These are phyloP conservation scores for Zoroaster sp. DNA, from an alignment of 53 echinoderm and acorn worm genomes.

Conservation along the genomic window DNA sequence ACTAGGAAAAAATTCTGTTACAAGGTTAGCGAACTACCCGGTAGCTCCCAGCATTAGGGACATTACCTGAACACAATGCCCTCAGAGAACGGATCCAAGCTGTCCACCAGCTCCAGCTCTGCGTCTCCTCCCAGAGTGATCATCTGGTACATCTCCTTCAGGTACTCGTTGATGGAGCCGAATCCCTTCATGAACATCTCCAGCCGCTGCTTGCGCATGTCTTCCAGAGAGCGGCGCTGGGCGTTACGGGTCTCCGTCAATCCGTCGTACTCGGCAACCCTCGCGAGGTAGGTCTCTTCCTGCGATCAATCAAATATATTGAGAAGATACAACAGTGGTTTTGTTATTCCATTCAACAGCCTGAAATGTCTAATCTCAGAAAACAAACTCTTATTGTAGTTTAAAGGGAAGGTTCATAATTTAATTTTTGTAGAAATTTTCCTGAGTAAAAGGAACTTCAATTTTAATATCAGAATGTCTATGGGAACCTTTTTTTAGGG, in stretches of 20 bases:
- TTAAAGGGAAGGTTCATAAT: no score
- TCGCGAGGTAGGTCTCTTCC: slow-evolving; percentile 91
- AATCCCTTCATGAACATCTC: slow-evolving; percentile 99
- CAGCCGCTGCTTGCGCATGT: slow-evolving; percentile 91
- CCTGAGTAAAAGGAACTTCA: no score
- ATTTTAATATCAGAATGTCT: no score
- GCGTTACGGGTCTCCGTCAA: slow-evolving; percentile 86
- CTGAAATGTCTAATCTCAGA: no score
- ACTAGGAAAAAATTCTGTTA: no score
- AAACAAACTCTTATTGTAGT: no score
- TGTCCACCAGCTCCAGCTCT: slow-evolving; percentile 84
- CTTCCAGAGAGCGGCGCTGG: slow-evolving; percentile 80
- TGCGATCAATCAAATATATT: not conserved
- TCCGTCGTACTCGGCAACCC: slow-evolving; percentile 88
- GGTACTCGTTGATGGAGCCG: slow-evolving; percentile 87
- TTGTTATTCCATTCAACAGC: no score
- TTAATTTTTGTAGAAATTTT: no score
- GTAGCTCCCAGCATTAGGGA: no score
- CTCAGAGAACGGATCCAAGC: slow-evolving; percentile 94
- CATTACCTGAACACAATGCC: slow-evolving; percentile 89
- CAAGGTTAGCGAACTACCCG: not conserved
- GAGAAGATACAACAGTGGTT: no score
- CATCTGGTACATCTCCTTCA: slow-evolving; percentile 99
- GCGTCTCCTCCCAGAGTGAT: slow-evolving; percentile 97
- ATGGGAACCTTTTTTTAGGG: no score